Base-by-base conservation (phyloP, 2,113 vertebrate species). In the Symphodus melops region DNA sequence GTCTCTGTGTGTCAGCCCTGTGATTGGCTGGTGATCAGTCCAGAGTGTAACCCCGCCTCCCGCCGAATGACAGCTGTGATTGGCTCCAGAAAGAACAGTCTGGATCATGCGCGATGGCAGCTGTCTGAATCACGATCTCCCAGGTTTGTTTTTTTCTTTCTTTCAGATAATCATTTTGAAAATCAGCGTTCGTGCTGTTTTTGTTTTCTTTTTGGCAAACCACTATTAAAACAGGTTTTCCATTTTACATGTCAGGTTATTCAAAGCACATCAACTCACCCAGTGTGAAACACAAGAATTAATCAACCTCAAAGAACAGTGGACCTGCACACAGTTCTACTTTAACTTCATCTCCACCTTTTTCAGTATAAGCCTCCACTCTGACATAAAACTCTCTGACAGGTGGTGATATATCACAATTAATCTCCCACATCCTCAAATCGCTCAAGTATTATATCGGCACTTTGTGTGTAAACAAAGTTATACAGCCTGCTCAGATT, bases 381-480 rank as follows among this genome's bases (percentile, higher is more conserved):
- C 66, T 81, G 49, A 39, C 68, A 75, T 75, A 85, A 68, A 51
- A 69, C 51, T 44, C 46, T 66, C 46, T 66, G 79, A 73, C 71
- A 55, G 59, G 42, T 17, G 42, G n/a, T 70, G 79, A 83, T 82
- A 64, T 77, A 85, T 48, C 80, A 68, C 68, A 85, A 85, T 76
- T 39, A 79, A 80, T 86, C 69, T 69, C 39, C 71, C 59, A 68
- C 20, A 64, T 83, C 66, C 60, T 73, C 48, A 76, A 67, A 67
- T 81, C 70, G 53, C 59, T 70, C n/a, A 71, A 59, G 71, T 79
- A 86, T 79, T 82, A 77, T 59, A 75, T 41, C 56, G 57, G 42
- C 61, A n/a, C 76, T 19, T 20, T 52, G 62, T 71, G 69, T 69
- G 72, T 65, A 86, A 86, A 82, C 54, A 84, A 71, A 85, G 41